Evolutionary conservation across 2,888 invertebrate genomes (phyloP).

Genomic region (Sylvicola fuscatus): DNA sequence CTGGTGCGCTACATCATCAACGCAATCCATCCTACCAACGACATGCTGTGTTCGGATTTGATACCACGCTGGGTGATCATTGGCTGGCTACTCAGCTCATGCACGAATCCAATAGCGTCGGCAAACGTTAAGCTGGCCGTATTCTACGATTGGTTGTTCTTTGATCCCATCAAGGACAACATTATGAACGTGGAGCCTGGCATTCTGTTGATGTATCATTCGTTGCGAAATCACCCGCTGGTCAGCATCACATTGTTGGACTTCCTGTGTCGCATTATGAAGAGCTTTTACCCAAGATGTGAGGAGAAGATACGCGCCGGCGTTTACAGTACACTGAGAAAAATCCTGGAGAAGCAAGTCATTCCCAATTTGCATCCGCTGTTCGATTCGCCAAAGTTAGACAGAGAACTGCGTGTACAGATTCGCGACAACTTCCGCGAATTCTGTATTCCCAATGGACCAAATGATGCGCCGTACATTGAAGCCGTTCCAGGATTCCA

Average conservation of each 20-base stretch:
- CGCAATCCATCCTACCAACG: slow-evolving; percentile 47
- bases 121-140: slow-evolving; percentile 45
- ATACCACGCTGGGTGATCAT: slow-evolving; percentile 51
- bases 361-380: slow-evolving; percentile 41
- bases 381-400: slow-evolving; percentile 35
- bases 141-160: slow-evolving; percentile 53
- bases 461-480: neutral
- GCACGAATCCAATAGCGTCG: slow-evolving; percentile 40
- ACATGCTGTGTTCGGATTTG: slow-evolving; percentile 43
- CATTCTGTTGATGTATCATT: slow-evolving; percentile 47
- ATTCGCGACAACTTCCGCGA: slow-evolving; percentile 83
- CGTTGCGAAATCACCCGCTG: slow-evolving; percentile 39
- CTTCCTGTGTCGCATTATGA: slow-evolving; percentile 43
- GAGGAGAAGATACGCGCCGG: slow-evolving; percentile 27
- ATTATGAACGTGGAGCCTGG: slow-evolving; percentile 54
- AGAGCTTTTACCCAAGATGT: slow-evolving; percentile 20
- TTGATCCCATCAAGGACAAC: slow-evolving; percentile 40
- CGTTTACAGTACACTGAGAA: slow-evolving; percentile 22
- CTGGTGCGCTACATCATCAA: slow-evolving; percentile 46
- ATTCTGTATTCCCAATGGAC: slow-evolving; percentile 28
- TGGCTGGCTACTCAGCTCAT: slow-evolving; percentile 45
- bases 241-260: slow-evolving; percentile 42
- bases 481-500: neutral
- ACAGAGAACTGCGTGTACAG: slow-evolving; percentile 44
- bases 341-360: slow-evolving; percentile 41